phyloP scores from a whole-genome alignment of 2,113 vertebrate species.

The Pterophyllum scalare region DNA sequence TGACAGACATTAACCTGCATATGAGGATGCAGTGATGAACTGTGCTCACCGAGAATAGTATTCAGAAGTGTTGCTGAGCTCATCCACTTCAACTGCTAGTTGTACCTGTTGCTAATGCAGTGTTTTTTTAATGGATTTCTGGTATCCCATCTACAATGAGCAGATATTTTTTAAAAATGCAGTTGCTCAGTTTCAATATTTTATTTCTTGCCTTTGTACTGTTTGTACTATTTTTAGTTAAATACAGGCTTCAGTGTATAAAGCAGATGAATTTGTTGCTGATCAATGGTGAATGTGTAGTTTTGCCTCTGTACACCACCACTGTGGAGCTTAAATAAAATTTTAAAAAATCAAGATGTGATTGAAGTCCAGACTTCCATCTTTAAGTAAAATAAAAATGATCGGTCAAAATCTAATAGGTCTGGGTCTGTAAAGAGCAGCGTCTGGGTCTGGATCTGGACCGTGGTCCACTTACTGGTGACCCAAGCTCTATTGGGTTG shows the following conservation, averaged over 20 bases:
- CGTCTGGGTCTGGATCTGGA: too few relatives aligned
- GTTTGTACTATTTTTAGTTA: neutral
- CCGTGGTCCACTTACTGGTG: too few relatives aligned
- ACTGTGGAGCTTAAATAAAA: too few relatives aligned
- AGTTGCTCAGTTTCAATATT: neutral
- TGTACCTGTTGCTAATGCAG: neutral
- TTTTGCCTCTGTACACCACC: too few relatives aligned
- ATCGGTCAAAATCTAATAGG: too few relatives aligned
- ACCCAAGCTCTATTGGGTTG: too few relatives aligned
- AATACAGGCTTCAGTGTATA: neutral
- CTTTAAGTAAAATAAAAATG: too few relatives aligned
- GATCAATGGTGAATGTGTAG: too few relatives aligned
- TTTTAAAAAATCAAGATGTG: too few relatives aligned
- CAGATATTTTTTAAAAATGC: neutral
- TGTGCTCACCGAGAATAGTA: neutral
- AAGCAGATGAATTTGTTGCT: too few relatives aligned
- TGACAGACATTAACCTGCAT: neutral
- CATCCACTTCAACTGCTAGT: neutral
- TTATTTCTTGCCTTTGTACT: neutral
- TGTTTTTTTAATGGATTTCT: neutral
- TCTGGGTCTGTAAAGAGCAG: too few relatives aligned
- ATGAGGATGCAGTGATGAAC: neutral
- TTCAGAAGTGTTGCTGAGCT: neutral
- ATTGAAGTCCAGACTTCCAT: too few relatives aligned
- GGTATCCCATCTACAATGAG: neutral